phyloP scores from a whole-genome alignment of 2,113 vertebrate genomes.

The Macrotus californicus region DNA sequence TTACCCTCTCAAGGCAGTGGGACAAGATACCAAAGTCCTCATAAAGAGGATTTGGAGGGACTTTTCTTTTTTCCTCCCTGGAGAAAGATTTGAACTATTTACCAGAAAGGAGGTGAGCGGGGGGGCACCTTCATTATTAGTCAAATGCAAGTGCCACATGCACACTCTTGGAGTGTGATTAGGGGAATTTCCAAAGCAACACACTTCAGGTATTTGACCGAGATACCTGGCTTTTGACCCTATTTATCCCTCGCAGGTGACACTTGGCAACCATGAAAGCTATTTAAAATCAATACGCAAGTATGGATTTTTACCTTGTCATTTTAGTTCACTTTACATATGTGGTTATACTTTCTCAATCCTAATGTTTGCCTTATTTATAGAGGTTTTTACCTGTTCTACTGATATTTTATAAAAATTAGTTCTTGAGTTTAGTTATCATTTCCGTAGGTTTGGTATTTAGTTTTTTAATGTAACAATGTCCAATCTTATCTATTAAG shows the following conservation, averaged over 20 bases:
- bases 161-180: neutral
- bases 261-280: neutral
- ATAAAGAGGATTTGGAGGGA: neutral
- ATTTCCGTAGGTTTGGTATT: neutral
- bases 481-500: constrained; percentile 15
- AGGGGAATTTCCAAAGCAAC: neutral
- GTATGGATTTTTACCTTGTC: neutral
- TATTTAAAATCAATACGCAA: neutral
- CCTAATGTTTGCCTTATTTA: neutral
- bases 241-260: neutral
- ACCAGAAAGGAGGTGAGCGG: neutral
- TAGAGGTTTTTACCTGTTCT: neutral
- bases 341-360: neutral
- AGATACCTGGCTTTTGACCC: neutral
- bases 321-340: neutral
- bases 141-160: neutral
- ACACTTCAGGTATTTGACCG: neutral
- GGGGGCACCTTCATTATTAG: neutral
- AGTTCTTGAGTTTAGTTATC: neutral
- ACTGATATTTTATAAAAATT: neutral
- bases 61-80: neutral
- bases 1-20: neutral
- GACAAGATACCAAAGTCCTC: neutral
- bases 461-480: neutral
- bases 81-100: constrained; percentile 14